Base-by-base conservation (phyloP, 2,888 invertebrate species). In the Lochmaea crataegi region DNA sequence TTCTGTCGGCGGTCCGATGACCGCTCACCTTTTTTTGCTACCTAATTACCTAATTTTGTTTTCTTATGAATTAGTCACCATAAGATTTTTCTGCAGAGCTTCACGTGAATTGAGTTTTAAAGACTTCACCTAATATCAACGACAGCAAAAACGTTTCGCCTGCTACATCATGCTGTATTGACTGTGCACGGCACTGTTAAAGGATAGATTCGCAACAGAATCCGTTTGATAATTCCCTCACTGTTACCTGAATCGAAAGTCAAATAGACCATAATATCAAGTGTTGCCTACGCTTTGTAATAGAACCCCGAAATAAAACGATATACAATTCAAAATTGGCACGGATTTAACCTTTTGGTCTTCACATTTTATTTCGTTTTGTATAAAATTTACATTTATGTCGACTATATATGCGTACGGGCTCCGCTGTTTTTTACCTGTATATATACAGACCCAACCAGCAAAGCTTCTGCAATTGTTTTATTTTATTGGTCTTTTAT, bases 341-440 rank as follows among this genome's bases (percentile, higher is more conserved):
- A 16, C 18, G 16, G 18, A 10, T 16, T 53, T 10, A 18, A 16
- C 18, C 16, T 16, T 53, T 53, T 18, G 53, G 53, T 53, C 2
- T 53, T 53, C 2, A 16, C 16, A 18, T 53, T 53, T 18, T 5
- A 53, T 7, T 16, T 51, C n/a, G n/a, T 51, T 53, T 53, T 53
- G 53, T 16, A 53, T 53, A 53, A 53, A 53, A 53, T 53, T 53
- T 16, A 18, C 53, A 53, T 53, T 53, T 2, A 53, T 18, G 53
- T 53, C 2, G 53, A 16, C 9, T 53, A 7, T 53, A 53, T 16
- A 7, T 53, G 18, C 53, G 18, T 18, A 18, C 3, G 53, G 18
- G 9, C 2, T 53, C 10, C 45, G 7, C 32, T 38, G 32, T 38
- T 38, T 38, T 38, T 38, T 9, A 7, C 32, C 7, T 7, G 6